Conservation (phyloP, 2,797 vertebrate species). For the Pygocentrus nattereri region DNA sequence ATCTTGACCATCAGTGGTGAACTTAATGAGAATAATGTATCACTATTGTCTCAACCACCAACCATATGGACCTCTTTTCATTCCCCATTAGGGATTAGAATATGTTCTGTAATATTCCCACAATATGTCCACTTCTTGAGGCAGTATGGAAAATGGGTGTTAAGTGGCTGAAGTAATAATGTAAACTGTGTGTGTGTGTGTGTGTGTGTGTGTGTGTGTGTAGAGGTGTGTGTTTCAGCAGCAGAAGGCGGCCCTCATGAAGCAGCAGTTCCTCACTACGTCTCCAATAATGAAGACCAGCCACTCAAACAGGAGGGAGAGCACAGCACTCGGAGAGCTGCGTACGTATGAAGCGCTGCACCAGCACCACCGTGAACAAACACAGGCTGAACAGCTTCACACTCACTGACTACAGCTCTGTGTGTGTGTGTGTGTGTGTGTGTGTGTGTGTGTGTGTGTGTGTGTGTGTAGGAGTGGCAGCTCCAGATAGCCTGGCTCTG, state of each 20-base stretch:
- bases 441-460: no score
- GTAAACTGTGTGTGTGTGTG: not conserved
- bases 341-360: not conserved
- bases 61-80: no score
- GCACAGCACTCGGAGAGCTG: slow-evolving; percentile 64
- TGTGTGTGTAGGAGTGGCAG: slow-evolving; percentile 64
- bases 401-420: no score
- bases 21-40: no score
- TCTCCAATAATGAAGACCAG: slow-evolving; percentile 58
- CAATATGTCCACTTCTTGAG: no score
- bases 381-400: no score
- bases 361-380: not conserved
- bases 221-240: slow-evolving; percentile 77
- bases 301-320: slow-evolving; percentile 55
- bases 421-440: slow-evolving; percentile 21
- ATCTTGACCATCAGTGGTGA: no score
- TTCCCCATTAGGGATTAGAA: no score
- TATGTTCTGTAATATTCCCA: no score
- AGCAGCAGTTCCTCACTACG: slow-evolving; percentile 72
- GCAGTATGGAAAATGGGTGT: no score
- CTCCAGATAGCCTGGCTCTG: slow-evolving; percentile 57
- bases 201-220: slow-evolving; percentile 28
- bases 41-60: no score
- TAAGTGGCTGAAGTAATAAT: no score
- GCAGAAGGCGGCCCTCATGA: slow-evolving; percentile 70